A percentile compares a stretch with the other conserved stretches of the same genome.
Conservation (phyloP, 1,140 invertebrate species). For the Belonocnema kinseyi region DNA sequence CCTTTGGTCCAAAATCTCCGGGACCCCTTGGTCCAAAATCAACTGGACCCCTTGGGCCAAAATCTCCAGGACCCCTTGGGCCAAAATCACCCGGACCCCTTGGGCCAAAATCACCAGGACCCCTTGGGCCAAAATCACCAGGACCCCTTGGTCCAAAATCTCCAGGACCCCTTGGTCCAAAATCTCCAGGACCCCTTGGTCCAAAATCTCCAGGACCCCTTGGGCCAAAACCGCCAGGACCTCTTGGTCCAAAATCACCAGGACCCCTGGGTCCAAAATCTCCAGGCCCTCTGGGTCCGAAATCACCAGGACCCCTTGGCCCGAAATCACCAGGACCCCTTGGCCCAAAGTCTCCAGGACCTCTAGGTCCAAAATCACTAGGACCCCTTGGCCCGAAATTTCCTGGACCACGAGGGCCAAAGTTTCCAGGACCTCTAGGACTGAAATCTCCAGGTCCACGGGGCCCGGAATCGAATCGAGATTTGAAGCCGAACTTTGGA, state of each 20-base stretch:
- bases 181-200: not conserved
- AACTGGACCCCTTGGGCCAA: not conserved
- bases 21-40: slow-evolving; percentile 45
- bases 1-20: slow-evolving; percentile 15
- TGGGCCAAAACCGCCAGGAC: not conserved
- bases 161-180: not conserved
- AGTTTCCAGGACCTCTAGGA: slow-evolving; percentile 28
- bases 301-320: slow-evolving; percentile 16
- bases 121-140: not conserved
- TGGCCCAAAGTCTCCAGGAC: not conserved
- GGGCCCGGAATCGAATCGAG: slow-evolving; percentile 27
- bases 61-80: slow-evolving; percentile 36
- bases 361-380: slow-evolving; percentile 5
- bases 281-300: slow-evolving; percentile 37
- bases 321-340: not conserved
- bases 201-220: slow-evolving; percentile 37
- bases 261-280: slow-evolving; percentile 43
- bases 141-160: slow-evolving; percentile 1
- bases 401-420: slow-evolving; percentile 36
- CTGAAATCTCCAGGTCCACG: slow-evolving; percentile 29
- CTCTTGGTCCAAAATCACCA: slow-evolving; percentile 45
- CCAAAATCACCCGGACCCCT: slow-evolving; percentile 34
- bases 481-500: slow-evolving; percentile 33
- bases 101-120: not conserved
- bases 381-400: slow-evolving; percentile 40